Evolutionary conservation across 2,113 vertebrate genomes (phyloP), one percentile per base, ranked within the genome.

Genomic region (Stictonetta naevosa): DNA sequence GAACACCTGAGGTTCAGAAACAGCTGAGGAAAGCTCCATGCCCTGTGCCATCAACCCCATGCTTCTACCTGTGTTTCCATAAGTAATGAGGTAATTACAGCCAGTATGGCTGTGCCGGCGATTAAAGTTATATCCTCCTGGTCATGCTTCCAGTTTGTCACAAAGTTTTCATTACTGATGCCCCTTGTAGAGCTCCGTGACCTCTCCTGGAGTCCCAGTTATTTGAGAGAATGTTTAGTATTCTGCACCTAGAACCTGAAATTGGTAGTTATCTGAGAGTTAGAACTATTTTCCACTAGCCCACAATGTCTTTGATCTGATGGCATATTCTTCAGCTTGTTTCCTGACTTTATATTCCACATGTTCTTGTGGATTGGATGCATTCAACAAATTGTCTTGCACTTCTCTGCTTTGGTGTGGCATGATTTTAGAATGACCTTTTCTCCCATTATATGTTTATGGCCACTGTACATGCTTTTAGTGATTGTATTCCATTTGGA

Each of bases 11-110:
- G 6, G 6, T 77, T 38, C 50, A 63, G 25, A 76, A 87, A 44
- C 34, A 22, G 3, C 10, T 69, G 58, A 79, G 28, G 46, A 64
- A 68, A 75, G 11, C 29, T 4, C 1, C 19, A 7, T 66, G 14
- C 6, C 40, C 19, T 34, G 26, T 69, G 44, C 11, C 0, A 0
- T 62, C 73, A 53, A 15, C 4, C 10, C 36, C 11, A 13, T 0
- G 4, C 2, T 2, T 25, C 18, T 28, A 23, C 31, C 2, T 2
- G 9, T 5, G 5, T 75, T 75, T 46, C n/a, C 2, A 3, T 38
- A 19, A 33, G 11, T 40, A 77, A 0, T 0, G 6, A 10, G 3
- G 8, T 80, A 62, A 58, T 74, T 86, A 36, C 7, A n/a, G 17
- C 42, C 6, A 5, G 4, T 77, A 11, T 55, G 60, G 18, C n/a